Conservation (phyloP, 2,888 invertebrate genomes). For the Gibbula magus region DNA sequence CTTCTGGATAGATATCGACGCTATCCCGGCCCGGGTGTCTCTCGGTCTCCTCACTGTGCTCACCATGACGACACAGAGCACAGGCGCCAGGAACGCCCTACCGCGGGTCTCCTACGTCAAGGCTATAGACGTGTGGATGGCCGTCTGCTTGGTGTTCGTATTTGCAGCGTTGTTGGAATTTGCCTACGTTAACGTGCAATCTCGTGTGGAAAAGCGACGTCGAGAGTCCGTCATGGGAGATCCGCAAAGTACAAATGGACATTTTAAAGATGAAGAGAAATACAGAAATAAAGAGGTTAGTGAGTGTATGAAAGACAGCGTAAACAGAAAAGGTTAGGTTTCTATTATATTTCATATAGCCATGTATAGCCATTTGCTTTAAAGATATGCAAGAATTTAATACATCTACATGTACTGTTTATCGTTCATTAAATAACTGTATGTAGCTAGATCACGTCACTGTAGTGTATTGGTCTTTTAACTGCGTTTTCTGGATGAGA, state of each 20-base stretch:
- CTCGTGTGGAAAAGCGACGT: slow-evolving; percentile 24
- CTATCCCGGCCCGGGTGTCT: slow-evolving; percentile 43
- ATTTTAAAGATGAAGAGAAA: not conserved
- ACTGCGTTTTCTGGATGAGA: no score
- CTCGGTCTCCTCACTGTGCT: slow-evolving; percentile 45
- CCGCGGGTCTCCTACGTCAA: slow-evolving; percentile 46
- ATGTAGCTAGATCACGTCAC: no score
- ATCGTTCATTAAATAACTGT: no score
- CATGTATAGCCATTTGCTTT: no score
- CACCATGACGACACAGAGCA: slow-evolving; percentile 47
- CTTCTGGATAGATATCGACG: slow-evolving; percentile 71
- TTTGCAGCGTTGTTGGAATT: slow-evolving; percentile 37
- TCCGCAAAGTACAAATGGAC: not conserved
- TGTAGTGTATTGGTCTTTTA: no score
- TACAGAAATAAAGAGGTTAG: not conserved
- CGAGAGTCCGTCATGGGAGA: slow-evolving; percentile 14
- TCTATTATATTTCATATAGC: no score
- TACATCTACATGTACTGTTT: no score
- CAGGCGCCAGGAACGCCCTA: slow-evolving; percentile 38
- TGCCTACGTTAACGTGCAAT: slow-evolving; percentile 36
- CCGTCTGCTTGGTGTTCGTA: slow-evolving; percentile 33
- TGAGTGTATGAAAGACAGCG: no score
- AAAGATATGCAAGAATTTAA: no score
- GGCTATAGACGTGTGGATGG: slow-evolving; percentile 36
- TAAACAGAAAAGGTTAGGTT: no score